These are phyloP conservation scores for Thaleichthys pacificus DNA, from an alignment of 2,797 vertebrate genomes.

Conservation along the genomic window DNA sequence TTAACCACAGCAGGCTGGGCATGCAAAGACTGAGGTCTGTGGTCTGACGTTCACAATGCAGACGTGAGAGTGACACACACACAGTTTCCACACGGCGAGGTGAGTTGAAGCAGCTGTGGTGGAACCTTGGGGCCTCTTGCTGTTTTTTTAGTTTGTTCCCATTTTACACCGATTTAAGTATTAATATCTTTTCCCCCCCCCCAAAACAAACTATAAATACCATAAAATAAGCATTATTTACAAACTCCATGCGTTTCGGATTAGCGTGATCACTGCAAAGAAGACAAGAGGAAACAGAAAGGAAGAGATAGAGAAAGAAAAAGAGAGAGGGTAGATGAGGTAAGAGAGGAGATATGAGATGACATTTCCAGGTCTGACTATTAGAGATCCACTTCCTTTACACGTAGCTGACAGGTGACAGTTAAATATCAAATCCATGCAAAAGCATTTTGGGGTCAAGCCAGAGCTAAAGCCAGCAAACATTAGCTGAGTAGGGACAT, in stretches of 20 bases:
- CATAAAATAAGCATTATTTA: slow-evolving; percentile 92
- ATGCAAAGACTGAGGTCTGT: slow-evolving; percentile 77
- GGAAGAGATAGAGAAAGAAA: slow-evolving; percentile 33
- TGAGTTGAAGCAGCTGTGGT: slow-evolving; percentile 87
- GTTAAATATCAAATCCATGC: slow-evolving; percentile 49
- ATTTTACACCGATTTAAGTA: slow-evolving; percentile 68
- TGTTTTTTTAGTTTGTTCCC: slow-evolving; percentile 47
- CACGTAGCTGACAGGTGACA: slow-evolving; percentile 19
- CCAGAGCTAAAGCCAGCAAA: slow-evolving; percentile 26
- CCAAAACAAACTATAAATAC: slow-evolving; percentile 93
- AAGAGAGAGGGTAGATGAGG: slow-evolving; percentile 30
- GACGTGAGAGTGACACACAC: slow-evolving; percentile 53
- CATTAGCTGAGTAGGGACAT: neutral
- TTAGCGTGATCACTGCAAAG: slow-evolving; percentile 98
- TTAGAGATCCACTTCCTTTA: slow-evolving; percentile 12
- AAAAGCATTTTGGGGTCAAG: slow-evolving; percentile 24
- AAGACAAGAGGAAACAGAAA: slow-evolving; percentile 73
- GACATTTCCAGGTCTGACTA: slow-evolving; percentile 18
- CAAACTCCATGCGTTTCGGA: slow-evolving; percentile 95
- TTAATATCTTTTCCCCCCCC: slow-evolving; percentile 76
- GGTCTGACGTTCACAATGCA: slow-evolving; percentile 56
- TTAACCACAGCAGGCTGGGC: slow-evolving; percentile 70
- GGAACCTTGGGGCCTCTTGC: slow-evolving; percentile 74
- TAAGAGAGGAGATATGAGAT: slow-evolving; percentile 21
- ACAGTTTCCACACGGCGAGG: slow-evolving; percentile 65